phyloP scores from a whole-genome alignment of 2,113 vertebrate genomes.

The Zapornia atra region DNA sequence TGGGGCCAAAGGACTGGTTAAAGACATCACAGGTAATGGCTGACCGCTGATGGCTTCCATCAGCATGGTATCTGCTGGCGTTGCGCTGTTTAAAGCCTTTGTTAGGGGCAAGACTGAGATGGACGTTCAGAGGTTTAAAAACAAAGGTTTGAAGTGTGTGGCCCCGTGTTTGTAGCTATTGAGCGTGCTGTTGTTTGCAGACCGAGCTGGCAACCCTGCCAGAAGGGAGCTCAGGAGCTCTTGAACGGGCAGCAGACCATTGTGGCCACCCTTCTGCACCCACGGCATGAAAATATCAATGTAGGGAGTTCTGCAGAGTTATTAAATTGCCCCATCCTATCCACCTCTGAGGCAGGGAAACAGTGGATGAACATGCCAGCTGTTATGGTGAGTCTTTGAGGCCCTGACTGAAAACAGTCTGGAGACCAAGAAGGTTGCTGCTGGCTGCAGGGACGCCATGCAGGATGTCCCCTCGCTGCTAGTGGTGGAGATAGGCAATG shows the following conservation, averaged over 20 bases:
- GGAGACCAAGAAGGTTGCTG: rapidly evolving
- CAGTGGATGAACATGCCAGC: not conserved
- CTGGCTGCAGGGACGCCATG: rapidly evolving
- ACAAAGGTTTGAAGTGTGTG: slow-evolving; percentile 66
- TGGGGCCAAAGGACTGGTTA: slow-evolving; percentile 78
- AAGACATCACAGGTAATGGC: slow-evolving; percentile 88
- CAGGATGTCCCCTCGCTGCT: not conserved
- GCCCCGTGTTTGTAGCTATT: not conserved
- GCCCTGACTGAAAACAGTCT: not conserved
- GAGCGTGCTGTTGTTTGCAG: rapidly evolving
- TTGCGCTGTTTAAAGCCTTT: not conserved
- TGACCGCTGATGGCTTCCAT: slow-evolving; percentile 5
- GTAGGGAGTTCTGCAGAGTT: not conserved
- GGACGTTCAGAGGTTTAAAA: slow-evolving; percentile 70
- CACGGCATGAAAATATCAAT: not conserved
- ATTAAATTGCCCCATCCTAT: not conserved
- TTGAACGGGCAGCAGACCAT: not conserved
- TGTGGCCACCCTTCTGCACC: not conserved
- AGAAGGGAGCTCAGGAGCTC: not conserved
- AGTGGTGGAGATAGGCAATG: rapidly evolving
- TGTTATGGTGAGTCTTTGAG: not conserved
- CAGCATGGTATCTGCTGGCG: slow-evolving; percentile 47
- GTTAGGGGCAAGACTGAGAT: slow-evolving; percentile 52
- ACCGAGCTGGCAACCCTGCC: not conserved
- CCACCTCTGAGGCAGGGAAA: not conserved